A percentile compares a stretch with the other conserved stretches of the same genome.
phyloP scores from a whole-genome alignment of 1,140 invertebrate genomes.

The Drosophila rufa region DNA sequence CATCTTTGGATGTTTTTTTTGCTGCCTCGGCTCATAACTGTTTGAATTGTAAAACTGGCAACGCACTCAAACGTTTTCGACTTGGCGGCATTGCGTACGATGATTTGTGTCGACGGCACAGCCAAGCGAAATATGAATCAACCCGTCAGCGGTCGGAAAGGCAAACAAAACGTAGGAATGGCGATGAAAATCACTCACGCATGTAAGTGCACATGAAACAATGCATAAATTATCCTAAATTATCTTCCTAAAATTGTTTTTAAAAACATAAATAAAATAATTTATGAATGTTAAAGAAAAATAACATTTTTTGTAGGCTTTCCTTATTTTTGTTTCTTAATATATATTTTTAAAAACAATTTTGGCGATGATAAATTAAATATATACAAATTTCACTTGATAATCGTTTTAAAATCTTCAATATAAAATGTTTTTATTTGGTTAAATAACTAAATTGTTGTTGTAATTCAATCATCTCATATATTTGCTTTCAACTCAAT shows the following conservation, averaged over 20 bases:
- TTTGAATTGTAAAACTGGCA: constrained; percentile 43
- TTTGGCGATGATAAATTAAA: no score
- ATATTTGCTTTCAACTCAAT: background rate
- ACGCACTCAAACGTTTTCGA: constrained; percentile 62
- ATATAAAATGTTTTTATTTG: no score
- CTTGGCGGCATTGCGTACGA: constrained; percentile 66
- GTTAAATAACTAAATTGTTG: no score
- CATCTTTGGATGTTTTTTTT: constrained; percentile 26
- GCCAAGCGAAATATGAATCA: constrained; percentile 66
- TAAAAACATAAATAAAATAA: background rate
- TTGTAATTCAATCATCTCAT: no score
- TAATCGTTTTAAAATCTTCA: no score
- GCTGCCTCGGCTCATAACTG: constrained; percentile 40
- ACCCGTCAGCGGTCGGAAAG: constrained; percentile 38
- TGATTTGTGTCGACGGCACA: constrained; percentile 74
- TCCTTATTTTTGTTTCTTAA: background rate
- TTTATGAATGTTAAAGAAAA: background rate
- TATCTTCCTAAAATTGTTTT: background rate
- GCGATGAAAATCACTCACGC: constrained; percentile 63
- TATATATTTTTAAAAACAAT: no score
- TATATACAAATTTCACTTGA: no score
- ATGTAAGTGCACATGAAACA: constrained; percentile 36
- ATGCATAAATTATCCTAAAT: no score
- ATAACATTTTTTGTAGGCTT: background rate
- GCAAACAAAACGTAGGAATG: constrained; percentile 3